Base-by-base conservation (phyloP, 30 jellyfish, hydroid and myxozoan species). In the Aurelia sp. region DNA sequence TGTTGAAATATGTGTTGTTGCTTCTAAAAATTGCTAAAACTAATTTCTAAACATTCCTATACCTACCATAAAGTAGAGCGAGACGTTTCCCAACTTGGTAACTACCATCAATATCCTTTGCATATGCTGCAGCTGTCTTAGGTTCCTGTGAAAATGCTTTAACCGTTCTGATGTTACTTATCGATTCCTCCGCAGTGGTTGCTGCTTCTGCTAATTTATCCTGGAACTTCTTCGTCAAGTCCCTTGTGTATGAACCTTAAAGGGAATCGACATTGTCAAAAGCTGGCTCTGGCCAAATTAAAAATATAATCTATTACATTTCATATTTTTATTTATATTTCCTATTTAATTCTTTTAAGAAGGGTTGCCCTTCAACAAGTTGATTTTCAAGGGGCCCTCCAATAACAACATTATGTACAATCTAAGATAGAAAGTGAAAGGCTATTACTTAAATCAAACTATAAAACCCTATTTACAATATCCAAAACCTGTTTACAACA, bases 191-290 rank as follows among this genome's bases (percentile, higher is more conserved):
- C 19, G 98, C 97, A 17, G 92, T 57, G 17, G 96, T 78, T 2
- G 97, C 87, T 22, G 98, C 91, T 22, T 93, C 90, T 17, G 98
- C 98, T 13, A 93, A 81, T 72, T 88, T 93, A 61, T 93, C 98
- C 78, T 93, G 98, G 67, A 93, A 93, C 62, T 61, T 77, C 87
- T 87, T 93, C 50, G 76, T 97, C 81, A 83, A 35, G 53, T 93
- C 96, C 31, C 92, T 77, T 63, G 88, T 87, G 58, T 73, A 93
- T 48, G 92, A 50, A 35, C 98, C 98, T 92, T 33, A 11, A 41
- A 33, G 72, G 4, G 24, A 55, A 48, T 6, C 10, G 24, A 21
- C 13, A 33, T 24, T n/a, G n/a, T n/a, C n/a, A n/a, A 6, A 8
- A 69, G 16, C 15, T 22, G 60, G 44, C 6, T 24, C 76, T 1